A percentile compares a stretch with the other conserved stretches of the same genome.
Conservation (phyloP, 1,140 invertebrate genomes). For the Pinna nobilis region DNA sequence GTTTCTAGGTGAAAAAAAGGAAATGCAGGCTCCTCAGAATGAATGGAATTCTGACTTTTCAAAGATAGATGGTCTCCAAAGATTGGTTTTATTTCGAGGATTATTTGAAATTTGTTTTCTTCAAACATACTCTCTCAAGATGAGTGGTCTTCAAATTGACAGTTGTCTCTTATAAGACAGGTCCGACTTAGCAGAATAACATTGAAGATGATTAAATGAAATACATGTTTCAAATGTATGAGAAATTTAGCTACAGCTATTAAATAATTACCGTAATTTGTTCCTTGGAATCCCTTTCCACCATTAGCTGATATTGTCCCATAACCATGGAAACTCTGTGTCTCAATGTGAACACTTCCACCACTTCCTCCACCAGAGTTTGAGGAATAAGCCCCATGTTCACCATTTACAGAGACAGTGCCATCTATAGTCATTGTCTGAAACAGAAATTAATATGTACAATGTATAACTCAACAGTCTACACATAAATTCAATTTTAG, state of each 20-base stretch:
- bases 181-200: background rate
- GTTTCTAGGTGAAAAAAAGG: too few relatives aligned
- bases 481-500: too few relatives aligned
- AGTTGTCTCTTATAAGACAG: background rate
- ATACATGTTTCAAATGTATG: background rate
- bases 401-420: conserved; percentile 4
- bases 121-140: background rate
- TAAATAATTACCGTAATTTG: conserved; percentile 5
- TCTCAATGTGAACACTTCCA: conserved; percentile 41
- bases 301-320: conserved; percentile 48
- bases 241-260: background rate
- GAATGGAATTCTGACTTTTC: too few relatives aligned
- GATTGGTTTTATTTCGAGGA: too few relatives aligned
- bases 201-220: background rate
- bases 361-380: conserved; percentile 43
- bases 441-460: background rate
- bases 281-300: conserved; percentile 29
- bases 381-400: background rate
- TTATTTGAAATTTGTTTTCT: background rate
- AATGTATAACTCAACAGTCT: background rate
- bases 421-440: background rate
- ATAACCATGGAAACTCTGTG: conserved; percentile 38
- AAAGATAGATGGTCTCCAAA: too few relatives aligned
- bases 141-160: background rate
- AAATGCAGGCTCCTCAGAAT: too few relatives aligned